Evolutionary conservation across 1,140 invertebrate genomes (phyloP), one percentile per base, ranked within the genome.

Genomic region (Drosophila micromelanica): DNA sequence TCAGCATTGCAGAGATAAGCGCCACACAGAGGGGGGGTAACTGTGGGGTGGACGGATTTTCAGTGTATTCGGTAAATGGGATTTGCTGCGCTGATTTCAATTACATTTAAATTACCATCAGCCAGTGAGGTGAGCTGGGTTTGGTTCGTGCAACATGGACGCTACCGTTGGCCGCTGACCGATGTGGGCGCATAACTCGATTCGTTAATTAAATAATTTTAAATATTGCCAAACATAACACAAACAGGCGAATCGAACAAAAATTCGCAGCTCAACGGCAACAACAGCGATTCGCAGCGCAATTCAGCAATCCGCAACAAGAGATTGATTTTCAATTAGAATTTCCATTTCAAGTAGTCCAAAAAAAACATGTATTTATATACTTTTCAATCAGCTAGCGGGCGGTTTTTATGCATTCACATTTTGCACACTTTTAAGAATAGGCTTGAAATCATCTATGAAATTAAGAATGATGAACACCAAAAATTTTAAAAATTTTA

Each of bases 161-260:
- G 45, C 11, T n/a, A 20, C 23, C n/a, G 35, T 43, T 17, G 17
- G 17, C 62, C 46, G 9, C 27, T 55, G 38, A 65, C 57, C 52
- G 62, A 62, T 75, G 48, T 59, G 54, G 64, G 45, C 37, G 69
- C 79, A 89, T 87, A 87, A 89, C 76, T 82, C 84, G 84, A 89
- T 89, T 89, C 79, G 79, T 87, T 87, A 79, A 87, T 89, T 87
- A 87, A 87, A 87, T 89, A 89, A 89, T 87, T 84, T 87, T 84
- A 84, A 89, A 87, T 89, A 87, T 89, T 89, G 84, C 75, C 75
- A 73, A 69, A 80, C 72, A 82, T 75, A 87, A 78, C 78, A 82
- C 52, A 62, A 63, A n/a, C 51, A 43, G 60, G 35, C 43, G 61
- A 81, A 68, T 12, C 55, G 23, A n/a, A n/a, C 12, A 15, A 3